Percentiles rank a stretch among this genome's conserved stretches.
These are phyloP conservation scores for Asarcornis scutulata DNA, from an alignment of 2,113 vertebrate species.

Conservation along the genomic window DNA sequence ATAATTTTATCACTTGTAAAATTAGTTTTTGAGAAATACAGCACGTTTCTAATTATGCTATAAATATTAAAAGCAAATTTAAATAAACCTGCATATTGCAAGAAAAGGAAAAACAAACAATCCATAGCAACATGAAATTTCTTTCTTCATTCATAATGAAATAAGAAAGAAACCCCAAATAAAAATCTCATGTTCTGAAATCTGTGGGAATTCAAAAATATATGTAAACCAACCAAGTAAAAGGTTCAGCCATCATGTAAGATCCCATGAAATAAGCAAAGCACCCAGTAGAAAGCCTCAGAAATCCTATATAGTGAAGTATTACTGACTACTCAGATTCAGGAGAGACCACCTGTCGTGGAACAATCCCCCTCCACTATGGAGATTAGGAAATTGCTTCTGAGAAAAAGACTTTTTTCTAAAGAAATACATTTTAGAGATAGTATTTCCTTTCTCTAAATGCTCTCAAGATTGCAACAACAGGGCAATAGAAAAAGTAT, in stretches of 20 bases:
- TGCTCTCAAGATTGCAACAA: background rate
- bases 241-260: background rate
- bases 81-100: background rate
- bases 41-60: background rate
- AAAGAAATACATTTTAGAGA: background rate
- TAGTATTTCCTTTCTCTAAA: background rate
- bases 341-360: background rate
- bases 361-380: background rate
- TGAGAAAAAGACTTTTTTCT: background rate
- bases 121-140: background rate
- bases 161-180: background rate
- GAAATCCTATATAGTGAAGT: background rate
- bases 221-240: background rate
- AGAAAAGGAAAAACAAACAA: background rate
- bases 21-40: background rate
- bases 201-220: background rate
- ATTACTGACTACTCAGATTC: background rate
- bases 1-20: background rate
- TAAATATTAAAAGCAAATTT: background rate
- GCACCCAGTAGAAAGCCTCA: background rate
- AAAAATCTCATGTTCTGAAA: background rate
- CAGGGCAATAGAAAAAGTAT: background rate
- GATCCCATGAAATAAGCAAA: background rate
- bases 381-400: background rate
- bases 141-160: background rate